Evolutionary conservation across 2,113 vertebrate genomes (phyloP), one percentile per base, ranked within the genome.

Genomic region (Drymodes brunneopygia): DNA sequence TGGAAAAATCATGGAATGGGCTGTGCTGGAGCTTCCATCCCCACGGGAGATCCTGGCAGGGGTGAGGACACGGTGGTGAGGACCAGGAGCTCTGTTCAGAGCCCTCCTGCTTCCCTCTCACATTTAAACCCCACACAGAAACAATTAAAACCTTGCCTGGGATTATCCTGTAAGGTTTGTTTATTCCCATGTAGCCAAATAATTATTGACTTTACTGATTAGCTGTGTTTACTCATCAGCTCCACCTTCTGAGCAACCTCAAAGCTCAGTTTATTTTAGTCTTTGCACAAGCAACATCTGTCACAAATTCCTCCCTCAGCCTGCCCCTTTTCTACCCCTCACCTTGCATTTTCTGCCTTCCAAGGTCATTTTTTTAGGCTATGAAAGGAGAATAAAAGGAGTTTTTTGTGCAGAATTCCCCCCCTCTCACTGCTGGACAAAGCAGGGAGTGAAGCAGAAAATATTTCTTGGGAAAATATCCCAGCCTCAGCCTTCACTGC

Each of bases 181-280:
- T 91, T 67, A 57, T 38, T 74, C 69, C 64, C 15, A 13, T 5
- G 4, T 3, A 45, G 60, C 24, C 81, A 81, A 91, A 88, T 7
- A 20, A n/a, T 64, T 71, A 15, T 83, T 95, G 73, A 35, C 78
- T 91, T 87, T 58, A 21, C 61, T 83, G 62, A 51, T 94, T 86
- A 91, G 60, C 47, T 54, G 36, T 78, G 84, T 95, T 97, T 91
- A 6, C 81, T 81, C 90, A 64, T n/a, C 86, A 78, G 77, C 69
- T 90, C 50, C 64, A 1, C 62, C 31, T 90, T 54, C 86, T 58
- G 58, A 94, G 74, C 60, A 74, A 4, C 51, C 74, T 74, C 86
- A 31, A 1, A 28, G 10, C 62, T 62, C 56, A 9, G 10, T 6
- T 54, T 79, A 66, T 33, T 78, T 31, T 17, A 29, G 4, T 44